Evolutionary conservation across 2,113 vertebrate species (phyloP), one percentile per base, ranked within the genome.

Genomic region (Nothocercus nigrocapillus): DNA sequence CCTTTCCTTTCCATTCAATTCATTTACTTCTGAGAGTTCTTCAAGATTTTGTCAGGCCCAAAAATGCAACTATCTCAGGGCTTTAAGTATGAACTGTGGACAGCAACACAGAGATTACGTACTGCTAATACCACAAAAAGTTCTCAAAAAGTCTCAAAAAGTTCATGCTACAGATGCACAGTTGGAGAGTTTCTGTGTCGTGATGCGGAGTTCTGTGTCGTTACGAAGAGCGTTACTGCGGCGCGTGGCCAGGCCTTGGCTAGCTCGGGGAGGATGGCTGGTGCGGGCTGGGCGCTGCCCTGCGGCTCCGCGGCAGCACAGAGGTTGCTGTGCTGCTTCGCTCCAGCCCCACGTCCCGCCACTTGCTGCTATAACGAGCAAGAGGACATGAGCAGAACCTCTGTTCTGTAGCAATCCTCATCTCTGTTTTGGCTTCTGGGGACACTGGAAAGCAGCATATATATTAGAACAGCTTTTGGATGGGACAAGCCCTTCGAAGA

Each of bases 121-220:
- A 51, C 36, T 81, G 76, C 58, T 77, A 61, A 81, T 94, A 59
- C 9, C 47, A 53, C 36, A 38, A 36, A 36, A 36, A 36, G 36
- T 36, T 36, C 36, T 36, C 36, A 36, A 36, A 36, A 36, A 36
- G n/a, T 56, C 64, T 88, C 72, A 78, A 84, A 89, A 83, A 61
- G 21, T 53, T 45, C 45, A 7, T 62, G 44, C 66, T 77, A 6
- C 0, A 42, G 30, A 84, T 47, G 8, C 1, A 15, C 47, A 63
- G 19, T 40, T 78, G 36, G 80, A 49, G 51, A 78, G 68, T 81
- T 94, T 91, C 42, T 92, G n/a, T 85, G 73, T 56, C 9, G 5
- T 86, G 80, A 81, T 92, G 85, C 81, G 87, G 69, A 72, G 34
- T 87, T 93, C 68, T 82, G 66, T 61, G 4, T 74, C 92, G 61